A percentile compares a stretch with the other conserved stretches of the same genome.
Evolutionary conservation across 1,140 invertebrate species (phyloP).

Genomic region (Drosophila cardini): DNA sequence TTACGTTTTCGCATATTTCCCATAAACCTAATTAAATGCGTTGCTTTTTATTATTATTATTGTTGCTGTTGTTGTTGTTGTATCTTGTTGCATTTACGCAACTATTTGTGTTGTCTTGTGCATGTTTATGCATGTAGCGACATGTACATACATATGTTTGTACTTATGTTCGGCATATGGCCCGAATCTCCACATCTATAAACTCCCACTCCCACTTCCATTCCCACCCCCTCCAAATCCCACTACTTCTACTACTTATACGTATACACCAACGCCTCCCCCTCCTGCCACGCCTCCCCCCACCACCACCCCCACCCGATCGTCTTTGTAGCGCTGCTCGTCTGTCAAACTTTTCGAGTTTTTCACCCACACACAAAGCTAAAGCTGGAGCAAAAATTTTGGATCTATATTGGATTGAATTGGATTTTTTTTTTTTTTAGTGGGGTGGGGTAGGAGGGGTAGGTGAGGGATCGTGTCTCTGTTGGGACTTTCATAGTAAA

Average conservation of each 20-base stretch:
- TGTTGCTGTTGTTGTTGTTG: conserved; percentile 36
- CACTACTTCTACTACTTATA: no score
- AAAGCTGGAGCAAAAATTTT: neutral
- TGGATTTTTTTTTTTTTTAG: no score
- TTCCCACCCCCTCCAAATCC: neutral
- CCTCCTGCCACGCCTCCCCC: neutral
- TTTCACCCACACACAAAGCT: conserved; percentile 35
- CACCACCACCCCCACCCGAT: neutral
- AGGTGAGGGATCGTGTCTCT: neutral
- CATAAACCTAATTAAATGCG: conserved; percentile 81
- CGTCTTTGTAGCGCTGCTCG: conserved; percentile 3
- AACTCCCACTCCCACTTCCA: no score
- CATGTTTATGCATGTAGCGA: conserved; percentile 43
- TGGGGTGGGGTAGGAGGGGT: no score
- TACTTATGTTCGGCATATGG: conserved; percentile 38
- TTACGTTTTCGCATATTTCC: conserved; percentile 75
- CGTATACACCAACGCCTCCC: no score
- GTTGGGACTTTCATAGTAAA: conserved; percentile 1
- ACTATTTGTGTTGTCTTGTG: conserved; percentile 62
- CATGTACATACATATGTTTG: conserved; percentile 35
- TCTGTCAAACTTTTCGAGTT: conserved; percentile 41
- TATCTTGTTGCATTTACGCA: conserved; percentile 72
- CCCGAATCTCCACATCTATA: conserved; percentile 32
- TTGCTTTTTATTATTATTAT: conserved; percentile 38
- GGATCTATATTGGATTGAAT: neutral